Base-by-base conservation (phyloP, 2,113 vertebrate species). In the Pithys albifrons region DNA sequence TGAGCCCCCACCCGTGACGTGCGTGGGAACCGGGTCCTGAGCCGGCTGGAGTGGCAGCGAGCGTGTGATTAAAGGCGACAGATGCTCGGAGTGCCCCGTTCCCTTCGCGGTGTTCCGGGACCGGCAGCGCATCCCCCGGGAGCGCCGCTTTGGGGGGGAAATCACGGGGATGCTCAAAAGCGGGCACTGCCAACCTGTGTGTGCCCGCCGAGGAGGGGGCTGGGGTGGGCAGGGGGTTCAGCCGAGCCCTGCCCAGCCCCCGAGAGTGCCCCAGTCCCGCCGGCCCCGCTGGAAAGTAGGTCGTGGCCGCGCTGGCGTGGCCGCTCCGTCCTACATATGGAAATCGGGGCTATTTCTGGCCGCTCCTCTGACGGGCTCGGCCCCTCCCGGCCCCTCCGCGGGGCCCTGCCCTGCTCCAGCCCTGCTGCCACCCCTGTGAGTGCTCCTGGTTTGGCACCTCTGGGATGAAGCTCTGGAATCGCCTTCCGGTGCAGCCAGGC, bases 291-390 rank as follows among this genome's bases (percentile, higher is more conserved):
- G 64, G 71, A 95, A 97, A 93, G 91, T 89, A 92, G 95, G 94
- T 94, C 86, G 64, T 77, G 92, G 90, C 80, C 12, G 3, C 0
- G 54, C 86, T 72, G 95, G 72, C 37, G 14, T 14, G 85, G 92
- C 46, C 72, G 83, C 76, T 51, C 81, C n/a, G 73, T 93, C 95
- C 95, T 95, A 92, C 76, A 78, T 95, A 77, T 72, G 93, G 89
- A 83, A 71, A 85, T 93, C 8, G 45, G 65, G 65, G 33, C 86
- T 96, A 91, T 95, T 97, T 77, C 12, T 73, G 94, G 88, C 65
- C 8, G 4, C 65, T 33, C 1, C 65, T 28, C 9, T 35, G 74
- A 6, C 7, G 35, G 72, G 79, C 64, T 72, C 54, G 17, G 79
- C 2, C 11, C 51, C 78, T 59, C 78, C 78, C 17, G 59, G 67